These are phyloP conservation scores for Sebastes hubbsi DNA, from an alignment of 2,797 vertebrate species.

Conservation along the genomic window DNA sequence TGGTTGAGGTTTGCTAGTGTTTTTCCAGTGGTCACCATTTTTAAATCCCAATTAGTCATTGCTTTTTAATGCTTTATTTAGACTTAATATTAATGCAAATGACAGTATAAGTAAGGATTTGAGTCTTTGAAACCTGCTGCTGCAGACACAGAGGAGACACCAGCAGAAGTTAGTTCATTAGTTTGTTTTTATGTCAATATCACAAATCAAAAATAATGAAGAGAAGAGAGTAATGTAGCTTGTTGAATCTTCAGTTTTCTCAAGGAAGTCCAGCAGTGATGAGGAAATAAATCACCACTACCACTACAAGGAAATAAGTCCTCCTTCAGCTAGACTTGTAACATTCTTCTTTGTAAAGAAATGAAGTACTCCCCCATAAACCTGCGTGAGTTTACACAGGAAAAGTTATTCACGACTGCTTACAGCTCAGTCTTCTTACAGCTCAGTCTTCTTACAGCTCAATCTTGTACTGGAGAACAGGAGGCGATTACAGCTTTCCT, in stretches of 20 bases:
- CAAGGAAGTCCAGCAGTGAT: neutral
- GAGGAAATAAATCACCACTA: neutral
- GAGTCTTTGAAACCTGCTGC: neutral
- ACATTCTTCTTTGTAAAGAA: constrained; percentile 28
- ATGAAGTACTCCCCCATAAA: neutral
- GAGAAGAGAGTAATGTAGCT: neutral
- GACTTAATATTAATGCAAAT: neutral
- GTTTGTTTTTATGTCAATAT: neutral
- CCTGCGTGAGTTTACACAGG: neutral
- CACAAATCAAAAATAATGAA: neutral
- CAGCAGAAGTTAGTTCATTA: neutral
- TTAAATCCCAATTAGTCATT: neutral
- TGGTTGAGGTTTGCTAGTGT: neutral
- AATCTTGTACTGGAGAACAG: neutral
- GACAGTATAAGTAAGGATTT: neutral
- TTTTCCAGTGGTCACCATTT: neutral
- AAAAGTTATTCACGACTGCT: neutral
- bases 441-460: neutral
- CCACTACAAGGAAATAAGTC: constrained; percentile 10
- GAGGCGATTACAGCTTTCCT: constrained; percentile 6
- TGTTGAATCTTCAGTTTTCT: neutral
- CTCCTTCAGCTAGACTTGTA: neutral
- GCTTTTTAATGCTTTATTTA: neutral
- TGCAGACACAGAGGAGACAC: neutral
- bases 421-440: neutral